These are phyloP conservation scores for Semicossyphus pulcher DNA, from an alignment of 2,113 vertebrate species.

Conservation along the genomic window DNA sequence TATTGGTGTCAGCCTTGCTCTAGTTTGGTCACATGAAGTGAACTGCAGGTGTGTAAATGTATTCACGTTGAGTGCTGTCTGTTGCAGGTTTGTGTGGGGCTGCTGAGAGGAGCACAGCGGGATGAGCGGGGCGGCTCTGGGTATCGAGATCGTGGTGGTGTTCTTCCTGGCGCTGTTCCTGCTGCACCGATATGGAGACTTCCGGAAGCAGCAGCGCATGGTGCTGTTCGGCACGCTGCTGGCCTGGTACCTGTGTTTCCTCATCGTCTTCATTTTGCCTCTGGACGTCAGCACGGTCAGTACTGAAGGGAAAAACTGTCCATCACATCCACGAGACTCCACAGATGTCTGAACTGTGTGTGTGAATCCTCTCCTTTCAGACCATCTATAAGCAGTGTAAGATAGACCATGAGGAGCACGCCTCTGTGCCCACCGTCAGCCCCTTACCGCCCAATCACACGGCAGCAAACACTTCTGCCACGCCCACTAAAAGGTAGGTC, in stretches of 20 bases:
- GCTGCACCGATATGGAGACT: slow-evolving; percentile 96
- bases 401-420: slow-evolving; percentile 69
- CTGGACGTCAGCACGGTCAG: slow-evolving; percentile 97
- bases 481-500: slow-evolving; percentile 72
- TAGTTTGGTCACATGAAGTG: background rate
- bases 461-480: slow-evolving; percentile 54
- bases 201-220: slow-evolving; percentile 95
- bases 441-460: slow-evolving; percentile 67
- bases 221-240: slow-evolving; percentile 93
- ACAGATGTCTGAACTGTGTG: background rate
- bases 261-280: slow-evolving; percentile 96
- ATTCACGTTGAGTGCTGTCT: background rate
- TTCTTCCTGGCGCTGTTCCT: slow-evolving; percentile 97
- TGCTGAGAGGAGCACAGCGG: background rate
- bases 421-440: slow-evolving; percentile 10
- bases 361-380: slow-evolving; percentile 59
- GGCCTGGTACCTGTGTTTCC: slow-evolving; percentile 98
- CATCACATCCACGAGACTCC: fast-evolving
- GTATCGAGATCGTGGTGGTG: slow-evolving; percentile 94
- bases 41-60: background rate
- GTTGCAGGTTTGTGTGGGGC: slow-evolving; percentile 6
- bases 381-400: slow-evolving; percentile 85
- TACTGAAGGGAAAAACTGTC: background rate
- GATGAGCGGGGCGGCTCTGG: slow-evolving; percentile 95
- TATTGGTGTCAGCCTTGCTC: no score